A percentile compares a stretch with the other conserved stretches of the same genome.
Conservation (phyloP, 2,113 vertebrate genomes). For the Dromaius novaehollandiae region DNA sequence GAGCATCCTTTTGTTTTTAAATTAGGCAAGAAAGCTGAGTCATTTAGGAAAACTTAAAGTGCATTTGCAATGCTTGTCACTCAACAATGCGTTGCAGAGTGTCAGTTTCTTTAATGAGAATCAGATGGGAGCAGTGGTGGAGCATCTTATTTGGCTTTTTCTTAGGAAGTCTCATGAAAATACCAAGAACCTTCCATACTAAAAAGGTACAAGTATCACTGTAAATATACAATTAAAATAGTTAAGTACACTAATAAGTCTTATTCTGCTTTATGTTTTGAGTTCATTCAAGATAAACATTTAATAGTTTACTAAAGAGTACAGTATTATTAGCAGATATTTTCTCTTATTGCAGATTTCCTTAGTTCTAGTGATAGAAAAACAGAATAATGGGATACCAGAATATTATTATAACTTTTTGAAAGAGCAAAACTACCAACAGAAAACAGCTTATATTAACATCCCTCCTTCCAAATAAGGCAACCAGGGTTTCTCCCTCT, state of each 20-base stretch:
- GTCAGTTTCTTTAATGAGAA: neutral
- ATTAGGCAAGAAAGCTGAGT: constrained; percentile 54
- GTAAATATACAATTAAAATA: neutral
- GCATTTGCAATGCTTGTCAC: constrained; percentile 53
- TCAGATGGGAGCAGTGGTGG: neutral
- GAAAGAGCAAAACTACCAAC: neutral
- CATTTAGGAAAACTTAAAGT: constrained; percentile 51
- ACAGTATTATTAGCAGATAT: neutral
- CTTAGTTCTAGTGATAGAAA: neutral
- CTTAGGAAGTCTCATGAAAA: neutral
- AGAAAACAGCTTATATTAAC: neutral
- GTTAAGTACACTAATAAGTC: neutral
- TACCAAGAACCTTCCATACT: neutral
- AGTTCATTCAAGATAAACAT: neutral
- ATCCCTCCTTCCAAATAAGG: neutral
- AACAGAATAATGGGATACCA: neutral
- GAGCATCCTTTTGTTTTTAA: constrained; percentile 39
- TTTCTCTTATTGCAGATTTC: neutral
- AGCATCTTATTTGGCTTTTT: neutral
- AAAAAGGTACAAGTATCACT: neutral
- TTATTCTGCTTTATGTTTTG: neutral
- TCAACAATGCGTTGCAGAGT: constrained; percentile 20
- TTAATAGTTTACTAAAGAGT: neutral
- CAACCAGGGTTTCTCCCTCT: neutral
- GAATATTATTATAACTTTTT: neutral